Conservation (phyloP, 2,113 vertebrate species). For the Sapayoa aenigma region DNA sequence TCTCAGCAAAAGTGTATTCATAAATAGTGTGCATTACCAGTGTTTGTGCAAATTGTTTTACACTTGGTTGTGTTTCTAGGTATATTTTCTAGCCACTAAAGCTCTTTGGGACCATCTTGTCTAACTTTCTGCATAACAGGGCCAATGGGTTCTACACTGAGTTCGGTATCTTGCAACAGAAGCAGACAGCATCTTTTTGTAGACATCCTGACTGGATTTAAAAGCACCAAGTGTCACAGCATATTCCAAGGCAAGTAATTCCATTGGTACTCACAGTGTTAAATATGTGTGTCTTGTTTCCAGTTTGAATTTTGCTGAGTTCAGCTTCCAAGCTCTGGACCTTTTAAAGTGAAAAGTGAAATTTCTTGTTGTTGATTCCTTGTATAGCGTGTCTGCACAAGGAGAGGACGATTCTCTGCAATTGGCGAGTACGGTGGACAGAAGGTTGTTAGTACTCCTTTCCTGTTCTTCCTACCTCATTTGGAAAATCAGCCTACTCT, state of each 20-base stretch:
- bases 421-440: neutral
- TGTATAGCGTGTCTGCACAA: neutral
- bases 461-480: neutral
- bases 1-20: neutral
- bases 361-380: neutral
- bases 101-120: neutral
- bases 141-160: neutral
- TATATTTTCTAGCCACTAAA: neutral
- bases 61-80: neutral
- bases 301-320: conserved; percentile 27
- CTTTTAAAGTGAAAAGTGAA: neutral
- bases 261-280: neutral
- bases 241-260: conserved; percentile 1
- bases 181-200: neutral
- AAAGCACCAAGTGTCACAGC: neutral
- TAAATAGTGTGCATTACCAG: neutral
- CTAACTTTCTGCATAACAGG: neutral
- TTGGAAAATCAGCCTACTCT: neutral
- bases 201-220: neutral
- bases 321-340: neutral
- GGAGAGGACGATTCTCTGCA: neutral
- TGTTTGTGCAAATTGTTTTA: neutral
- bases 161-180: neutral
- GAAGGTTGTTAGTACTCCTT: neutral
- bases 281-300: conserved; percentile 5